Evolutionary conservation across 1,140 invertebrate species (phyloP).

Genomic region (Yoshiicerus persimilis): DNA sequence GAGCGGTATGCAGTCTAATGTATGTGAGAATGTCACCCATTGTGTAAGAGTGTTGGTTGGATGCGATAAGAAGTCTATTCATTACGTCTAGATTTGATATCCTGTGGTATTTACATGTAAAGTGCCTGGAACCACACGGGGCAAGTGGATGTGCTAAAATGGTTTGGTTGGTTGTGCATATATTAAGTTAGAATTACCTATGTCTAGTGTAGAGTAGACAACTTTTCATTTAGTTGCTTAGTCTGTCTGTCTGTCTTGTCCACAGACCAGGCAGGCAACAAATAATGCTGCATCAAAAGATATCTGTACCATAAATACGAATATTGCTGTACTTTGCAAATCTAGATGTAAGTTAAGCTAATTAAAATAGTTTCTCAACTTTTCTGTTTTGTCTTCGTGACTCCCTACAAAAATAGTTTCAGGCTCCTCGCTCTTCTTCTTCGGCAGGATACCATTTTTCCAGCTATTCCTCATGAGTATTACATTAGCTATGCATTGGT

Average conservation of each 20-base stretch:
- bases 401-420: neutral
- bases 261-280: neutral
- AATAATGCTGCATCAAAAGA: conserved; percentile 1
- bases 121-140: neutral
- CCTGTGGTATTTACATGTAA: neutral
- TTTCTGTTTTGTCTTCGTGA: neutral
- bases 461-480: neutral
- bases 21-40: neutral
- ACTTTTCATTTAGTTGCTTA: neutral
- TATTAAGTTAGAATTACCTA: too few species aligned
- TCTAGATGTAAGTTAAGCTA: neutral
- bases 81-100: too few species aligned
- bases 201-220: neutral
- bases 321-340: neutral
- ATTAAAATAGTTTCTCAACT: neutral
- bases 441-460: neutral
- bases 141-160: neutral
- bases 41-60: neutral
- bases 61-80: neutral
- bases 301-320: conserved; percentile 14
- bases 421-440: neutral
- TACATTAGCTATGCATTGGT: too few species aligned
- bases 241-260: neutral
- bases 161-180: neutral
- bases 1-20: neutral